Percentiles rank a stretch among this genome's conserved stretches.
phyloP scores from a whole-genome alignment of 2,113 vertebrate species.

The Myotis brandtii region DNA sequence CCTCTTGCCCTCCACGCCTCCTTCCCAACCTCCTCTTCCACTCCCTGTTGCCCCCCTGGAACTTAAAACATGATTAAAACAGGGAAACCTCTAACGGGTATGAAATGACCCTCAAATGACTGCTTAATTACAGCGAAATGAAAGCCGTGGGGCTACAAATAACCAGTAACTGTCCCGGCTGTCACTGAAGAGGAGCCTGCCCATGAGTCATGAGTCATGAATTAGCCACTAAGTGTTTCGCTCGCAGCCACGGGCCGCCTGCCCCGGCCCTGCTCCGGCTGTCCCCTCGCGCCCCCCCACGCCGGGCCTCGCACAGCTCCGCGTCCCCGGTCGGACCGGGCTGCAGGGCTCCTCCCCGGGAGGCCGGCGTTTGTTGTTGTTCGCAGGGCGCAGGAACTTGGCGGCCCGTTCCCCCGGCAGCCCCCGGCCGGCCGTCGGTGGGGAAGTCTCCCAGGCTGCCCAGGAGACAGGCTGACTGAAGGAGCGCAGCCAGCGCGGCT shows the following conservation, averaged over 20 bases:
- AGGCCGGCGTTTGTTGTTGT: conserved; percentile 88
- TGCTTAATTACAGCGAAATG: conserved; percentile 81
- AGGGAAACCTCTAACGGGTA: conserved; percentile 50
- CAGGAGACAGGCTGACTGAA: conserved; percentile 99
- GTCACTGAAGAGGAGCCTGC: conserved; percentile 73
- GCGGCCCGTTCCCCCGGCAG: conserved; percentile 88
- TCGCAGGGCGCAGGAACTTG: conserved; percentile 90
- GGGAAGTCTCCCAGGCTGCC: conserved; percentile 93
- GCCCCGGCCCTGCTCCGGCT: neutral
- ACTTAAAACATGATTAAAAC: conserved; percentile 61
- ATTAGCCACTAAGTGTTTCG: conserved; percentile 29
- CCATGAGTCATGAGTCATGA: conserved; percentile 70
- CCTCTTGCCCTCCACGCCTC: conserved; percentile 77
- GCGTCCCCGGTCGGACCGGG: conserved; percentile 83
- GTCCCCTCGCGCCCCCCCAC: neutral
- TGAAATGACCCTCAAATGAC: conserved; percentile 77
- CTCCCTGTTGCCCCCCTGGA: conserved; percentile 64
- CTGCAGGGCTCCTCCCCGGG: conserved; percentile 87
- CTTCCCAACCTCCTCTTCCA: conserved; percentile 68
- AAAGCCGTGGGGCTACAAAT: conserved; percentile 76
- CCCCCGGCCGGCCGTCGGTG: conserved; percentile 76
- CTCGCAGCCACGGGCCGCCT: neutral
- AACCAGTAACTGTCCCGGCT: conserved; percentile 80
- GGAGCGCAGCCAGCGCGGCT: conserved; percentile 93
- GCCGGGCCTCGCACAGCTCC: neutral